Evolutionary conservation across 2,888 invertebrate species (phyloP).

Genomic region (Sarcophaga variegata): DNA sequence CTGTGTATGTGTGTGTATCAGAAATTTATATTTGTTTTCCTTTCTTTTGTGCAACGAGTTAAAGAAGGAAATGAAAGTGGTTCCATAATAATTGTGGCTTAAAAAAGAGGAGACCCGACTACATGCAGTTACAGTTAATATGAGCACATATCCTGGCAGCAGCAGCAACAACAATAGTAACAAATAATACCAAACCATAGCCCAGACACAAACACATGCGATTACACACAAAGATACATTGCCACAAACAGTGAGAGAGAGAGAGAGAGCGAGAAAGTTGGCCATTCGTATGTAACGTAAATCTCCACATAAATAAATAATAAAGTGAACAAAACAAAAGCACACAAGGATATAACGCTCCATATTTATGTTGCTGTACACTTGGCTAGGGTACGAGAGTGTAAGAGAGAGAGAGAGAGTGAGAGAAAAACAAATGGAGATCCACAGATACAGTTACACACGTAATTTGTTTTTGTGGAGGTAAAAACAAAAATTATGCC

Average conservation of each 20-base stretch:
- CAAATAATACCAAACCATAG: neutral
- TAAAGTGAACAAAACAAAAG: constrained; percentile 48
- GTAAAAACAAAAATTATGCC: constrained; percentile 30
- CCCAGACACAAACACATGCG: neutral
- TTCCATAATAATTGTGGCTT: constrained; percentile 68
- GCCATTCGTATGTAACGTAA: neutral
- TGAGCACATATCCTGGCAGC: constrained; percentile 58
- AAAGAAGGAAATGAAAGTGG: constrained; percentile 67
- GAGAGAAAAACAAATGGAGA: too few species aligned
- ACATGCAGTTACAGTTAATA: constrained; percentile 48
- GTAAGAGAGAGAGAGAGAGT: neutral
- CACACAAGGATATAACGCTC: constrained; percentile 52
- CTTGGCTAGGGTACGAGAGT: neutral
- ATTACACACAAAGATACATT: constrained; percentile 17
- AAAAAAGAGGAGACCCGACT: constrained; percentile 47
- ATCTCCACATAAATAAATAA: constrained; percentile 38
- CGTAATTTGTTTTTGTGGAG: neutral
- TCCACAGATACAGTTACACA: neutral
- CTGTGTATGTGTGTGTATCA: too few species aligned
- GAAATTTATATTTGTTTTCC: neutral
- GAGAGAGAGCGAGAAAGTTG: neutral
- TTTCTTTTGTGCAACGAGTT: constrained; percentile 31
- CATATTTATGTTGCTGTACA: constrained; percentile 22
- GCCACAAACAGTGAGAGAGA: neutral
- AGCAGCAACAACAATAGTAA: constrained; percentile 24